Evolutionary conservation across 30 jellyfish, hydroid and myxozoan genomes (phyloP).

Genomic region (Pseudorhiza aurosa): DNA sequence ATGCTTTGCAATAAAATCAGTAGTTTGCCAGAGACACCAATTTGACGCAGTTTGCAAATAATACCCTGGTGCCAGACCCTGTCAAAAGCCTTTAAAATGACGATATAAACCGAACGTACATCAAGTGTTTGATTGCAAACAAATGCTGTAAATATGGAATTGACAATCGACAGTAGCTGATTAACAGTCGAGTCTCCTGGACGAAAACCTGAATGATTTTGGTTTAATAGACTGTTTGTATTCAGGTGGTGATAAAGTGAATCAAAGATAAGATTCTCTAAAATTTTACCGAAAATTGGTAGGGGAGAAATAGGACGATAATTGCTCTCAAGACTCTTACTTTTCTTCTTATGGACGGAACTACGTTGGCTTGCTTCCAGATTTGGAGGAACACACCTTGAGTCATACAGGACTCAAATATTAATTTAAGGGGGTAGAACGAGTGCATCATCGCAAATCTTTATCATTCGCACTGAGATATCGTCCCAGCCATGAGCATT

Average conservation of each 20-base stretch:
- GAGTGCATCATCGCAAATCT: slow-evolving; percentile 41
- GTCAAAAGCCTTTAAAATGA: background rate
- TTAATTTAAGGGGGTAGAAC: slow-evolving; percentile 7
- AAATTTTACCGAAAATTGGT: slow-evolving; percentile 43
- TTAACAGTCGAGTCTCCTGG: background rate
- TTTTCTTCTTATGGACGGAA: slow-evolving; percentile 47
- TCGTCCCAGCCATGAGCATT: slow-evolving; percentile 65
- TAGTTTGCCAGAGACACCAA: slow-evolving; percentile 3
- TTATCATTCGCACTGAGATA: slow-evolving; percentile 35
- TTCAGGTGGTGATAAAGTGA: slow-evolving; percentile 11
- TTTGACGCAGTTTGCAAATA: background rate
- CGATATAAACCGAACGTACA: background rate
- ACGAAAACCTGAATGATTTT: slow-evolving; percentile 26
- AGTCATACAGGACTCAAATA: background rate
- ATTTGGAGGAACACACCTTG: slow-evolving; percentile 14
- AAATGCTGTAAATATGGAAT: slow-evolving; percentile 49
- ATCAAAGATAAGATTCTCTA: slow-evolving; percentile 28
- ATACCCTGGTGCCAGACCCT: background rate
- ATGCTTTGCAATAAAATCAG: background rate
- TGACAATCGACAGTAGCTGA: slow-evolving; percentile 12
- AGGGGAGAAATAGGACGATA: slow-evolving; percentile 25
- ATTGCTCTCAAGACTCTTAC: background rate
- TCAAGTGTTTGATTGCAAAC: slow-evolving; percentile 61
- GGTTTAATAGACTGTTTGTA: slow-evolving; percentile 5
- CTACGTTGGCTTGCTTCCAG: slow-evolving; percentile 47